These are phyloP conservation scores for Neopipo cinnamomea DNA, from an alignment of 2,113 vertebrate species.

Conservation along the genomic window DNA sequence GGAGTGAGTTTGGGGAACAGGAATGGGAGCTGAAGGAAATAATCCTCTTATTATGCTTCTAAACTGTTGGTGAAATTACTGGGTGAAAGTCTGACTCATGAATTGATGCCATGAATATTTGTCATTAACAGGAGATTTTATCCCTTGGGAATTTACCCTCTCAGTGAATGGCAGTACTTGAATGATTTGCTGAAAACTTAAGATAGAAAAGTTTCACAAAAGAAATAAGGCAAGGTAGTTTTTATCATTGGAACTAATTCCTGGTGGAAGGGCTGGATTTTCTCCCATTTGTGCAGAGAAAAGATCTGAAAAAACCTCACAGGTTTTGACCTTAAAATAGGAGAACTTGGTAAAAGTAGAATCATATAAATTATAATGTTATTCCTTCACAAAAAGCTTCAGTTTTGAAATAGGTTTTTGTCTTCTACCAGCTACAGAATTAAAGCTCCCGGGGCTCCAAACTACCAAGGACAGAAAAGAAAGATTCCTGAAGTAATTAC, in stretches of 20 bases:
- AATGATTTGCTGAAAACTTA: neutral
- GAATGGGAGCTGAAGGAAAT: neutral
- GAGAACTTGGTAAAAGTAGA: neutral
- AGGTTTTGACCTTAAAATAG: constrained; percentile 2
- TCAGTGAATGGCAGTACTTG: neutral
- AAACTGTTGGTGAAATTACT: neutral
- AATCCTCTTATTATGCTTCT: neutral
- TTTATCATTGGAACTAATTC: neutral
- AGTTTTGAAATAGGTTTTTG: neutral
- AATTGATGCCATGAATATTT: neutral
- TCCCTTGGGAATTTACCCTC: neutral
- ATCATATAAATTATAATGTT: neutral
- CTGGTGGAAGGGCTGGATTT: neutral
- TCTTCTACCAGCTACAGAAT: neutral
- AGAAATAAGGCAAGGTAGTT: neutral
- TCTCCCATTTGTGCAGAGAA: neutral
- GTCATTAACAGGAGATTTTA: neutral
- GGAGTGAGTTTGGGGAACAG: neutral
- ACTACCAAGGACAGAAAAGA: neutral
- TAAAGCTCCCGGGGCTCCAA: neutral
- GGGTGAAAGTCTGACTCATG: neutral
- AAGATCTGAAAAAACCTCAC: neutral
- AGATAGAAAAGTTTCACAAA: neutral
- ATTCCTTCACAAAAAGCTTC: neutral
- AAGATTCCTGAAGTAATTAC: neutral